Evolutionary conservation across 2,113 vertebrate genomes (phyloP), one percentile per base, ranked within the genome.

Genomic region (Gasterosteus aculeatus): DNA sequence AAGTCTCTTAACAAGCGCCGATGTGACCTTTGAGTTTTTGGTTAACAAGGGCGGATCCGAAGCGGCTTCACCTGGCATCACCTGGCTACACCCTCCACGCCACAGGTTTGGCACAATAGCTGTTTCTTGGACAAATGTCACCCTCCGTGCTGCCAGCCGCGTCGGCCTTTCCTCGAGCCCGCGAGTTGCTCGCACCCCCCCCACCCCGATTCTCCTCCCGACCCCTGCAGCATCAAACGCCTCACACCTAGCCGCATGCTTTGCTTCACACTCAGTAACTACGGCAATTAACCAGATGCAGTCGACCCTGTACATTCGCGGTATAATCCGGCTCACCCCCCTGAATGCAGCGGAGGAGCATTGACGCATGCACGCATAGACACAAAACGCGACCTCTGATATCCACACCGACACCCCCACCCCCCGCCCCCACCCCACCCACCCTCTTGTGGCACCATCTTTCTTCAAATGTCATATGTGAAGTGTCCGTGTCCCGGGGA

Each of bases 391-490:
- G 47, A 64, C 33, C 33, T 72, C 7, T 56, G 26, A 64, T 62
- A 61, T 72, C 47, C 49, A 75, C 35, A 56, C 33, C 14, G 29
- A n/a, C 26, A 11, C 57, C 71, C 42, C 12, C 51, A 57, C 58
- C 35, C 71, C 71, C 75, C 33, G 2, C 33, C 33, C 33, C 33
- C 33, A 0, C 33, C 33, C 3, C 33, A 42, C 10, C 49, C 60
- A 60, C 71, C 71, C 76, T 84, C 79, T 46, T 84, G 62, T 53
- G 51, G 72, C 82, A 73, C 64, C 80, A 39, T 80, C 86, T 86
- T 87, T 77, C 86, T 92, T 88, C 85, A 93, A 93, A 94, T 94
- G 93, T 92, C 93, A 94, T 89, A 91, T 87, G 90, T 86, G 91
- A 92, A 89, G 87, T 85, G 73, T 73, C 67, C 18, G 57, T 59